Evolutionary conservation across 2,113 vertebrate species (phyloP).

Genomic region (Lepus europaeus): DNA sequence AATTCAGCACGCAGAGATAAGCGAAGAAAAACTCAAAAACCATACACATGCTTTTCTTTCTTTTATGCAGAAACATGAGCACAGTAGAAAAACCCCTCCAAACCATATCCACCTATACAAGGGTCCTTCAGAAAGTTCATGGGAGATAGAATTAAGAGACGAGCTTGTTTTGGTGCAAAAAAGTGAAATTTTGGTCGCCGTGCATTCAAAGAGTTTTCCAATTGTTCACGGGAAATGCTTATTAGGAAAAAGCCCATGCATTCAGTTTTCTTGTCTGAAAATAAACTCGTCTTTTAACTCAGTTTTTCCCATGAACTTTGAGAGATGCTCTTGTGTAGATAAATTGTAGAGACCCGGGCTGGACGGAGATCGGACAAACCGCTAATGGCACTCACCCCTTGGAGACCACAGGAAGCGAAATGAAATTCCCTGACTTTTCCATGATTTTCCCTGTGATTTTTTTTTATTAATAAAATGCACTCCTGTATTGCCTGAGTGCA

Average conservation of each 20-base stretch:
- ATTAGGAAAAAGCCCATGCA: too few species aligned
- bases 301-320: too few species aligned
- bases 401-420: not conserved
- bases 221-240: too few species aligned
- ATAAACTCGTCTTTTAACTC: too few species aligned
- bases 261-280: too few species aligned
- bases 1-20: not conserved
- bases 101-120: not conserved
- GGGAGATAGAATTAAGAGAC: too few species aligned
- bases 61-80: not conserved
- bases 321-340: too few species aligned
- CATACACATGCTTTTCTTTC: not conserved
- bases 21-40: not conserved
- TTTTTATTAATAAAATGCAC: not conserved
- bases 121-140: too few species aligned
- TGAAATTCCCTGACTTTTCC: not conserved
- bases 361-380: not conserved
- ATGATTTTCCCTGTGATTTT: not conserved
- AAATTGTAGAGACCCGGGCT: not conserved
- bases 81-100: too few species aligned
- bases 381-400: not conserved
- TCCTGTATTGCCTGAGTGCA: not conserved
- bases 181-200: too few species aligned
- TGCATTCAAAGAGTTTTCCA: too few species aligned
- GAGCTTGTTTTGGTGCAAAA: too few species aligned